Percentiles rank a stretch among this genome's conserved stretches.
Conservation (phyloP, 2,888 invertebrate species). For the Sarcophaga caerulescens region DNA sequence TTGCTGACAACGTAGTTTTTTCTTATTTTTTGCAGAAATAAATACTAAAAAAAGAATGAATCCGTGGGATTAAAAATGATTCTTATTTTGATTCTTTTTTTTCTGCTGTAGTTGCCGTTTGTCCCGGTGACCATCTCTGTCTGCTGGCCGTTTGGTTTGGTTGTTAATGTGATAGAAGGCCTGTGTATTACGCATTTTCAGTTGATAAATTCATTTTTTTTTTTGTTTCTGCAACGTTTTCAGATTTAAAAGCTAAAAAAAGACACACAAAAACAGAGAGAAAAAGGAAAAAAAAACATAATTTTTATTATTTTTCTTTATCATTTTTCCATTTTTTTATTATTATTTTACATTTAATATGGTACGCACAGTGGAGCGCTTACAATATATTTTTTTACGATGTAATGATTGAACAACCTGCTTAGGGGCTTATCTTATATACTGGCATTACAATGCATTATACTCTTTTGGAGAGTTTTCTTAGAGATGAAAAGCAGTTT, state of each 20-base stretch:
- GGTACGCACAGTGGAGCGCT: constrained; percentile 35
- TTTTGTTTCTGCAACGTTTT: constrained; percentile 63
- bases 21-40: constrained; percentile 41
- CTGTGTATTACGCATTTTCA: constrained; percentile 66
- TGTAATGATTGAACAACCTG: too few species aligned
- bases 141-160: constrained; percentile 10
- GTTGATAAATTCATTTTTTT: constrained; percentile 32
- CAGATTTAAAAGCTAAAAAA: constrained; percentile 46
- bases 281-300: constrained; percentile 35
- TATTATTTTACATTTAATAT: constrained; percentile 49
- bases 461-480: too few species aligned
- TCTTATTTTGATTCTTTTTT: constrained; percentile 67
- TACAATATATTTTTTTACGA: neutral
- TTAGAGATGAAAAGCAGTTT: too few species aligned
- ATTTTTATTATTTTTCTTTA: constrained; percentile 61
- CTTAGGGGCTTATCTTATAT: too few species aligned
- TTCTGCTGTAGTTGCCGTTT: constrained; percentile 28
- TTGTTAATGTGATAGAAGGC: constrained; percentile 63
- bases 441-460: too few species aligned
- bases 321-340: constrained; percentile 48
- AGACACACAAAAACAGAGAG: neutral
- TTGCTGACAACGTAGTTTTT: constrained; percentile 55
- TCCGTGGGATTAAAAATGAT: constrained; percentile 75
- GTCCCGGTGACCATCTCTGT: constrained; percentile 40
- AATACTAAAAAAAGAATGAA: constrained; percentile 46